Conservation (phyloP, 2,113 vertebrate genomes). For the Barnardius zonarius region DNA sequence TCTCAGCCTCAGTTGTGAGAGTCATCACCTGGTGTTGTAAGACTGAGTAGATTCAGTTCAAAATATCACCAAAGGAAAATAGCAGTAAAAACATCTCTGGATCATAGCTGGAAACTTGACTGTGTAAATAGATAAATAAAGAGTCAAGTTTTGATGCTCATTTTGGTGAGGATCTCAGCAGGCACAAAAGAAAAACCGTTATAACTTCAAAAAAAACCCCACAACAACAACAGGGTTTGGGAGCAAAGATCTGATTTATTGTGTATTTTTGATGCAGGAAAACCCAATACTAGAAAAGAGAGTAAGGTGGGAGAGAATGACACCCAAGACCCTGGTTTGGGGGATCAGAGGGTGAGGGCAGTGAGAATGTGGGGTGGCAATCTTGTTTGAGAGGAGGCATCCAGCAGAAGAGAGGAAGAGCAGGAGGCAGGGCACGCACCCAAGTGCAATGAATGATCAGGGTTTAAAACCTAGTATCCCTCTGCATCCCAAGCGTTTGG, state of each 20-base stretch:
- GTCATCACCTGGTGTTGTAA: not conserved
- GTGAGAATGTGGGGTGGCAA: not conserved
- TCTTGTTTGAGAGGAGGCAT: not conserved
- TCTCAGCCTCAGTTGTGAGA: not conserved
- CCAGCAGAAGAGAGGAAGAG: not conserved
- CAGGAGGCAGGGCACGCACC: not conserved
- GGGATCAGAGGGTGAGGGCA: not conserved
- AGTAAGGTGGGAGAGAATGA: not conserved
- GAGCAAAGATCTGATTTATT: not conserved
- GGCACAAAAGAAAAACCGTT: not conserved
- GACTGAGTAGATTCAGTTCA: not conserved
- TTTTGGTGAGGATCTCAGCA: not conserved
- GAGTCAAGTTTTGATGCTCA: not conserved
- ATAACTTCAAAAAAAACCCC: not conserved
- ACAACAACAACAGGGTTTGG: not conserved
- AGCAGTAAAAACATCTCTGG: not conserved
- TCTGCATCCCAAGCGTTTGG: not conserved
- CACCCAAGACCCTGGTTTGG: accelerated
- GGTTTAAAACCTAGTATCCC: not conserved
- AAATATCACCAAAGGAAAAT: not conserved
- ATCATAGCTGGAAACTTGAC: not conserved
- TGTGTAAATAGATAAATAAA: not conserved
- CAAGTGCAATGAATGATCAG: not conserved
- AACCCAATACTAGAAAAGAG: not conserved
- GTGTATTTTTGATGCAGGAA: not conserved